Conservation (phyloP, 2,797 vertebrate species). For the Gastrophryne carolinensis region DNA sequence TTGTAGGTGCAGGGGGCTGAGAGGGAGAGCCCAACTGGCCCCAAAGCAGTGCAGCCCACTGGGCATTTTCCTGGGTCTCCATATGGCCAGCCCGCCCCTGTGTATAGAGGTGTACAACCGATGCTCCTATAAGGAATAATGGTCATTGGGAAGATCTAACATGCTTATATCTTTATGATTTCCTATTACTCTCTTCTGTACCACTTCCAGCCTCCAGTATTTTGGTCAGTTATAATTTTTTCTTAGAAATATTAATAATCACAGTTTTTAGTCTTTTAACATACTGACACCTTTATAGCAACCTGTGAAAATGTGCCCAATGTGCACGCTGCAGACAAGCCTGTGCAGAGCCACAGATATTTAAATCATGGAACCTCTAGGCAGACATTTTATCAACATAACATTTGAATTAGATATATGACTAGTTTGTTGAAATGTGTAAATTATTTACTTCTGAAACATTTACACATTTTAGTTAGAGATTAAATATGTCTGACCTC, state of each 20-base stretch:
- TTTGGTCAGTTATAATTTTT: too few species aligned
- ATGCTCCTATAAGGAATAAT: too few species aligned
- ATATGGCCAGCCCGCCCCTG: too few species aligned
- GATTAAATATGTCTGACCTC: constrained; percentile 37
- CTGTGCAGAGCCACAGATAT: constrained; percentile 25
- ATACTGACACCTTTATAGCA: constrained; percentile 17
- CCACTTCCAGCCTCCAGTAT: too few species aligned
- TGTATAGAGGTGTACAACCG: too few species aligned
- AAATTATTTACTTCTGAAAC: constrained; percentile 45
- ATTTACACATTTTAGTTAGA: constrained; percentile 28
- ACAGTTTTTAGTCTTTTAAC: not conserved
- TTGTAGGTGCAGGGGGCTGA: too few species aligned
- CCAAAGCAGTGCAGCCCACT: too few species aligned
- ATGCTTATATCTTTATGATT: too few species aligned
- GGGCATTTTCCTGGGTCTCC: too few species aligned
- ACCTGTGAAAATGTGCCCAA: constrained; percentile 11
- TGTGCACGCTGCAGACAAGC: constrained; percentile 9
- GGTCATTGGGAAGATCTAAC: too few species aligned
- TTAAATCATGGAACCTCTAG: constrained; percentile 39
- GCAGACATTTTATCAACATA: constrained; percentile 31
- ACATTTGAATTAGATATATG: constrained; percentile 28
- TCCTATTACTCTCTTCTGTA: too few species aligned
- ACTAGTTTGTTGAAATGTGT: constrained; percentile 39
- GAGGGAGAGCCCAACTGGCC: too few species aligned
- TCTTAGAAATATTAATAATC: not conserved